Evolutionary conservation across 1,140 invertebrate species (phyloP), one percentile per base, ranked within the genome.

Genomic region (Trialeurodes vaporariorum): DNA sequence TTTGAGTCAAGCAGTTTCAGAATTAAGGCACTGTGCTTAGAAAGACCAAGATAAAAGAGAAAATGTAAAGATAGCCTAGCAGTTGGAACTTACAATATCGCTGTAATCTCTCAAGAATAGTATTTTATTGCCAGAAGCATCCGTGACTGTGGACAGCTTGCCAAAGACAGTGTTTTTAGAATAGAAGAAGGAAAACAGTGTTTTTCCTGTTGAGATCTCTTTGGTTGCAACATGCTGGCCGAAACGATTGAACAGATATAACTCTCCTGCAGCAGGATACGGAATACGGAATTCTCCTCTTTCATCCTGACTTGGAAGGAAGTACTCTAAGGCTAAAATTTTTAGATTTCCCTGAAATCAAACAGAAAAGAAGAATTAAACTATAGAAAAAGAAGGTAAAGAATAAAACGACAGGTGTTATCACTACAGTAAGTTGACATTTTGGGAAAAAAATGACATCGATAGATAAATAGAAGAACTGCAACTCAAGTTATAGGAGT

Each of bases 151-250:
- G 0, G 89, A 93, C 24, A 98, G 80, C 77, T 94, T 94, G 0
- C 95, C 95, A 74, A 96, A 95, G 75, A 92, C 94, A 1, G 94
- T 96, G 74, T 98, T 98, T 76, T 97, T 96, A 23, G 90, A 96
- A 79, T 98, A 98, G 1, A 95, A 82, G 81, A 98, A 98, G 26
- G 92, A 92, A 77, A 97, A 98, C 73, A 93, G 85, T 0, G 89
- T 91, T 80, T 93, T 92, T 25, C 91, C 91, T 0, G 94, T 96
- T 58, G 94, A 90, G 59, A 97, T 81, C 78, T 96, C 93, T 76
- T 92, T 92, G 0, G 95, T 98, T 2, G 89, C 87, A 24, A 93
- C 89, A 77, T 98, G 95, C 78, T 98, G 94, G 0, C 96, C 96
- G 75, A 96, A 95, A 13, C 90, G 83, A 79, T 93, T 93, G 76